Evolutionary conservation across 1,140 invertebrate genomes (phyloP).

Genomic region (Neelides sp.): DNA sequence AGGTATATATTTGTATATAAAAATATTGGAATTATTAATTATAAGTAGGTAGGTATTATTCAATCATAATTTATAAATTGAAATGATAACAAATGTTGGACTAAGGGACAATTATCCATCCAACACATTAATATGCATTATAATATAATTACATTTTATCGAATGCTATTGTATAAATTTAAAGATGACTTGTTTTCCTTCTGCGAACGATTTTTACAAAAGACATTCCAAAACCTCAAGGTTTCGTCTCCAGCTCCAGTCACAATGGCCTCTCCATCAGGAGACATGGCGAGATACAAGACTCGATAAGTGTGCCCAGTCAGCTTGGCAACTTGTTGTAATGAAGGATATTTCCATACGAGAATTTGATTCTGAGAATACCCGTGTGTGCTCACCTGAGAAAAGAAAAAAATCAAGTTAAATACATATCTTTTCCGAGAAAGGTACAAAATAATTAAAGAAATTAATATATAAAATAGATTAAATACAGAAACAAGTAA

Average conservation of each 20-base stretch:
- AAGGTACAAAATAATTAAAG: slow-evolving; percentile 7
- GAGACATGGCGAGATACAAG: slow-evolving; percentile 92
- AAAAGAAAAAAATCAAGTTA: slow-evolving; percentile 15
- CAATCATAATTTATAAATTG: too few relatives aligned
- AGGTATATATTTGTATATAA: too few relatives aligned
- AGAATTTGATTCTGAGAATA: slow-evolving; percentile 99
- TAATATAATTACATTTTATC: too few relatives aligned
- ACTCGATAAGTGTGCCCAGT: slow-evolving; percentile 97
- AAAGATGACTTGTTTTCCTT: slow-evolving; percentile 90
- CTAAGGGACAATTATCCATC: too few relatives aligned
- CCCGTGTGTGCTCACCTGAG: slow-evolving; percentile 82
- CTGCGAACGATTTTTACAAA: slow-evolving; percentile 89
- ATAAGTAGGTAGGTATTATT: too few relatives aligned
- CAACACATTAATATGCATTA: too few relatives aligned
- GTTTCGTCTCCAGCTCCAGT: slow-evolving; percentile 99
- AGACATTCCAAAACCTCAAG: slow-evolving; percentile 97
- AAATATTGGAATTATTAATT: too few relatives aligned
- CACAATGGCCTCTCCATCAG: slow-evolving; percentile 97
- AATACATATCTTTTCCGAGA: background rate
- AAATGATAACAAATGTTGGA: too few relatives aligned
- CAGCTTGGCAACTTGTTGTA: slow-evolving; percentile 93
- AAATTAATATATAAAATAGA: background rate
- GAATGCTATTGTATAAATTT: slow-evolving; percentile 85
- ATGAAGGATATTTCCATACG: slow-evolving; percentile 97
- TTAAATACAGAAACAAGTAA: background rate